A percentile compares a stretch with the other conserved stretches of the same genome.
Conservation (phyloP, 1,140 invertebrate species). For the Apis cerana region DNA sequence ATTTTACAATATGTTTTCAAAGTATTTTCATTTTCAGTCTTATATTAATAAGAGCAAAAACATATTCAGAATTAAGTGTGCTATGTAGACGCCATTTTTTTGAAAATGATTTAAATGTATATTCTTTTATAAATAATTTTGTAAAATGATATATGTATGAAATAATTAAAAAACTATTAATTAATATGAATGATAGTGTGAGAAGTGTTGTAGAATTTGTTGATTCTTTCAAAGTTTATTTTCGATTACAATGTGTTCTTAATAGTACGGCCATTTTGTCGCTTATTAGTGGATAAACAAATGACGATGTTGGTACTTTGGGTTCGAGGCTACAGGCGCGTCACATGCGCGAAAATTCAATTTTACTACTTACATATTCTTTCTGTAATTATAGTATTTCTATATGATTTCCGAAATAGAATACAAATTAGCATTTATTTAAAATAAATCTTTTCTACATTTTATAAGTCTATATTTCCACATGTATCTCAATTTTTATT, state of each 20-base stretch:
- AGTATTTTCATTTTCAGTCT: background rate
- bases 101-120: constrained; percentile 31
- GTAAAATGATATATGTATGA: background rate
- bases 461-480: background rate
- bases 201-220: background rate
- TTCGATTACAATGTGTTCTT: constrained; percentile 40
- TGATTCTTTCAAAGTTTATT: constrained; percentile 22
- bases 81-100: constrained; percentile 47
- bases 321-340: constrained; percentile 63
- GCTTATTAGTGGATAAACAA: constrained; percentile 75
- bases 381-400: constrained; percentile 27
- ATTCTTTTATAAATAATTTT: background rate
- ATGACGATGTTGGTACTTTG: constrained; percentile 67
- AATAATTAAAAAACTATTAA: background rate
- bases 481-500: background rate
- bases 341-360: constrained; percentile 63
- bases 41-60: constrained; percentile 5
- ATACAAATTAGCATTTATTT: constrained; percentile 23
- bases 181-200: background rate
- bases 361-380: constrained; percentile 37
- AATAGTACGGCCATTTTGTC: constrained; percentile 71
- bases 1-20: background rate
- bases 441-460: background rate
- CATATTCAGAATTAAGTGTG: constrained; percentile 4
- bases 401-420: constrained; percentile 56